A percentile compares a stretch with the other conserved stretches of the same genome.
Evolutionary conservation across 2,888 invertebrate species (phyloP).

Genomic region (Melanophora roralis): DNA sequence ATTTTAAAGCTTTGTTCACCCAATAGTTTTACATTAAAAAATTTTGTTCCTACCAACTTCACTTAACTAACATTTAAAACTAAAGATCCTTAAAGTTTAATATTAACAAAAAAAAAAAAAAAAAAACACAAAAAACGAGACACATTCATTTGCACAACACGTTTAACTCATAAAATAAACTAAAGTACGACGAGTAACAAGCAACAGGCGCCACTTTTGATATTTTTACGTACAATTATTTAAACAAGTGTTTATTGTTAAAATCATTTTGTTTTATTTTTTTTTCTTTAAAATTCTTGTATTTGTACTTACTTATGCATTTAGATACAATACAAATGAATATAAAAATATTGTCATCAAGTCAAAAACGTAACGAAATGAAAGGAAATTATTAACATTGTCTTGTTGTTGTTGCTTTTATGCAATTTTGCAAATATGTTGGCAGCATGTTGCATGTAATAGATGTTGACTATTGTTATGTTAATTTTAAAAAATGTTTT

Average conservation of each 20-base stretch:
- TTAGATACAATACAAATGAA: slow-evolving; percentile 42
- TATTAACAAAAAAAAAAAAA: no score
- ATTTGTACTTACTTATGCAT: slow-evolving; percentile 2
- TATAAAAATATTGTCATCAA: slow-evolving; percentile 43
- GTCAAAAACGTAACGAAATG: slow-evolving; percentile 11
- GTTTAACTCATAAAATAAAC: slow-evolving; percentile 57
- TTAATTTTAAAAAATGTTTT: slow-evolving; percentile 35
- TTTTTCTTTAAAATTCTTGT: not conserved
- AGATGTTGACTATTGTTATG: slow-evolving; percentile 51
- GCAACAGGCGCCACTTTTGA: slow-evolving; percentile 59
- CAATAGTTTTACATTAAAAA: no score
- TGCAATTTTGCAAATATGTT: slow-evolving; percentile 45
- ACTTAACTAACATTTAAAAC: not conserved
- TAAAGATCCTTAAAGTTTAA: slow-evolving; percentile 19
- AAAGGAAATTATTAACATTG: slow-evolving; percentile 60
- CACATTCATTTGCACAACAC: slow-evolving; percentile 43
- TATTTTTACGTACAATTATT: slow-evolving; percentile 49
- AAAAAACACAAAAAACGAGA: not conserved
- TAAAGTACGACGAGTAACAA: slow-evolving; percentile 36
- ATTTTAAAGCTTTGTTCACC: no score
- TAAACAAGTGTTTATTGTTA: slow-evolving; percentile 60
- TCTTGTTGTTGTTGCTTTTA: slow-evolving; percentile 18
- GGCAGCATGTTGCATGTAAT: slow-evolving; percentile 53
- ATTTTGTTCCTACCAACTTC: not conserved
- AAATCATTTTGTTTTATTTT: slow-evolving; percentile 6